Base-by-base conservation (phyloP, 2,113 vertebrate genomes). In the Larimichthys crocea region DNA sequence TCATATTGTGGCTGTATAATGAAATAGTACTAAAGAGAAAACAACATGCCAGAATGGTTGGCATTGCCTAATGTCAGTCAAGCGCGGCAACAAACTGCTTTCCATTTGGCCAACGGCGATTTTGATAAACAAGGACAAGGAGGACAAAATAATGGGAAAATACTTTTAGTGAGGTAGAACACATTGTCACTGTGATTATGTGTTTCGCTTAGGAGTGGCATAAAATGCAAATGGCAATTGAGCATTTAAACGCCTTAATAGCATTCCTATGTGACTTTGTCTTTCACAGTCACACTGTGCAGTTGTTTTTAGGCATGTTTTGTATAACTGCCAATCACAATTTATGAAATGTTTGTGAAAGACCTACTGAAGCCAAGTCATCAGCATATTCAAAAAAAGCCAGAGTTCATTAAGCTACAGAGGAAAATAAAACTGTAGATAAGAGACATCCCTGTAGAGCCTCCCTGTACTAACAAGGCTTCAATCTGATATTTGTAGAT, bases 41-140 rank as follows among this genome's bases (percentile, higher is more conserved):
- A 79, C 73, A 79, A 70, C 49, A 29, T 6, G 40, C 35, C 42
- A 46, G 49, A 48, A 65, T 6, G 29, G 74, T 55, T 61, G 29
- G 59, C 79, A 52, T 49, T 61, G 50, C 59, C 17, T 4, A 57
- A 73, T 77, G 83, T 86, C 88, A 92, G 77, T 90, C 82, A 87
- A 11, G 73, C 26, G 29, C 76, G 62, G 63, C 69, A 16, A 74
- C 79, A 90, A 80, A 86, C 74, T 65, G 79, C 60, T 89, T 86
- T 82, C 49, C 80, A 73, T 76, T 84, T 77, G 85, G 83, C 85
- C n/a, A 49, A 66, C 82, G 89, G 80, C 81, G 74, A 76, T 80
- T 88, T 79, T 52, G 64, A 68, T 78, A 76, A 26, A 74, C 56
- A 87, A 88, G 86, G 83, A 66, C 84, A 81, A 66, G 76, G 61